Conservation (phyloP, 2,888 invertebrate species). For the Congeria kusceri region DNA sequence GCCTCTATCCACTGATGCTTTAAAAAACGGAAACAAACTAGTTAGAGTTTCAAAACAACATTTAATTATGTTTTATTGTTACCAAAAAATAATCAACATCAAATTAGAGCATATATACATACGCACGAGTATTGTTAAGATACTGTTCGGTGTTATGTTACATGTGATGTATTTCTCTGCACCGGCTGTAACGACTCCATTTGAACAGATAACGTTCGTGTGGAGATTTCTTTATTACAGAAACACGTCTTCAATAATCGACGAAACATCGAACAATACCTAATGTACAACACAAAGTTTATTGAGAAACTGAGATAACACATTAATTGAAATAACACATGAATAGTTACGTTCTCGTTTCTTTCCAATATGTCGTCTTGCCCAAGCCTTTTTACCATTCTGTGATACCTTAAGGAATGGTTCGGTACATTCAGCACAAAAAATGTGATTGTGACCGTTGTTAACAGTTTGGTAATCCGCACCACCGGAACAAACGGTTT, state of each 20-base stretch:
- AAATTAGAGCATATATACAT: too few species aligned
- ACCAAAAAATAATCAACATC: too few species aligned
- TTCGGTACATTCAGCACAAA: conserved; percentile 75
- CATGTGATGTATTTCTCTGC: neutral
- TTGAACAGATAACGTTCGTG: neutral
- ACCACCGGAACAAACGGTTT: conserved; percentile 28
- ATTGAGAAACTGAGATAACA: conserved; percentile 75
- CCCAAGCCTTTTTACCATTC: conserved; percentile 47
- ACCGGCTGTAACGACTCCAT: neutral
- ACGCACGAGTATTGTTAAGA: too few species aligned
- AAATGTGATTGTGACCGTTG: conserved; percentile 74
- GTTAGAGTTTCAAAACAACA: too few species aligned
- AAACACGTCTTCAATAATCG: neutral
- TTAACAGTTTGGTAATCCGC: conserved; percentile 73
- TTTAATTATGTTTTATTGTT: too few species aligned
- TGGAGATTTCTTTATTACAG: too few species aligned
- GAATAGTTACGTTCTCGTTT: conserved; percentile 41
- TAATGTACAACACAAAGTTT: conserved; percentile 39
- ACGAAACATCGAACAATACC: neutral
- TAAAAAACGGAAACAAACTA: too few species aligned
- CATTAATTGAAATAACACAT: conserved; percentile 64
- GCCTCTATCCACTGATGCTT: too few species aligned
- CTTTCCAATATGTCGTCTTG: conserved; percentile 27
- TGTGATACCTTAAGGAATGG: conserved; percentile 67
- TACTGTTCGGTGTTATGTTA: too few species aligned